Base-by-base conservation (phyloP, 2,797 vertebrate species). In the Benthosema pterotum region DNA sequence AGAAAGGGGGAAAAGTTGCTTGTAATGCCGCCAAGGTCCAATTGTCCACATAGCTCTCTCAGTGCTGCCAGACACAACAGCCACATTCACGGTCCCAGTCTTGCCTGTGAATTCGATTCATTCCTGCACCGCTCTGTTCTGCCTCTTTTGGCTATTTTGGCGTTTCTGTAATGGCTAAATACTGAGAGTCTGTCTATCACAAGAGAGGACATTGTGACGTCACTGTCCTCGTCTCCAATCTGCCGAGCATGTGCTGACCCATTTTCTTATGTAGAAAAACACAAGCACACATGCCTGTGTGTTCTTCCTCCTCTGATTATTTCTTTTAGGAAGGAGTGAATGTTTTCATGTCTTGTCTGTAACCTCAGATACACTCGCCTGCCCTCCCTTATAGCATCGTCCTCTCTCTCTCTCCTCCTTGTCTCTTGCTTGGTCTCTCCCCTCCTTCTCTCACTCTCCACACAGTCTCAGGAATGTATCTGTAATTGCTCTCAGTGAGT, bases 11-110 rank as follows among this genome's bases (percentile, higher is more conserved):
- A 77, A 65, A 42, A 38, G 49, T 75, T 79, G 65, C 74, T 72
- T 82, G 67, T 52, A 67, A 66, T 53, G 16, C 64, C 77, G 69
- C 83, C 82, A 79, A 58, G 18, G 49, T 72, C 72, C 66, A 78
- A 81, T 79, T 82, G 77, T 78, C 85, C 78, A 84, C 83, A 87
- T 86, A 80, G 56, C 88, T 85, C 88, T 85, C 72, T 69, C 69
- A 64, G 77, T 71, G 49, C 69, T 68, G 75, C 68, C 67, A 85
- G 77, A 87, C 87, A 82, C 75, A 79, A 80, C 72, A 83, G 65
- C 32, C 57, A 78, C 72, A 75, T 78, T 79, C 67, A 74, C 78
- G 75, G 67, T 61, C 67, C 68, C 18, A 14, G 28, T 58, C 59
- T 38, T 57, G 56, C 68, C 59, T 71, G 65, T 73, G 17, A 69